phyloP scores from a whole-genome alignment of 2,113 vertebrate species.

The Micromys minutus region DNA sequence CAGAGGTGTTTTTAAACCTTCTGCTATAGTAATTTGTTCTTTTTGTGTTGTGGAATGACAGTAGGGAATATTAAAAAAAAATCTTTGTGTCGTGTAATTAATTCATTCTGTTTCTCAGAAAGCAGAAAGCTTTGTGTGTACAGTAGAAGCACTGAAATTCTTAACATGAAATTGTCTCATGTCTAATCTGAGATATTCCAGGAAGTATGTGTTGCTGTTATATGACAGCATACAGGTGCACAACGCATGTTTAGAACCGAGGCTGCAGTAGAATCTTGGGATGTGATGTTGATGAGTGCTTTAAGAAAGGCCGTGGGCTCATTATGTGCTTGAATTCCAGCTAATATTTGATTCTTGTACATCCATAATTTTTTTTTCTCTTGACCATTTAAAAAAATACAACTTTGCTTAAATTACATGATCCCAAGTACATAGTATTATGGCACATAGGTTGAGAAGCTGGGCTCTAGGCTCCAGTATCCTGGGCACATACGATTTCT shows the following conservation, averaged over 20 bases:
- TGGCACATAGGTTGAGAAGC: not conserved
- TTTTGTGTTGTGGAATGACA: not conserved
- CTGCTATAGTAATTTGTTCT: not conserved
- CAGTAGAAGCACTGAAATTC: too few species aligned
- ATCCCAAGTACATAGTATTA: not conserved
- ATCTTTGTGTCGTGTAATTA: not conserved
- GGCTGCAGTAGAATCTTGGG: not conserved
- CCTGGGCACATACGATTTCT: not conserved
- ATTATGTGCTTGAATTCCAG: not conserved
- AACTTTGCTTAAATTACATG: not conserved
- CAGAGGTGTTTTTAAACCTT: not conserved
- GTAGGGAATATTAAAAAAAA: not conserved
- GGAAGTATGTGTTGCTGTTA: not conserved
- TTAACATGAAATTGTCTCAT: not conserved
- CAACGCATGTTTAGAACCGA: not conserved
- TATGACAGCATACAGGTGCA: accelerated
- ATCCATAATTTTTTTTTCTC: too few species aligned
- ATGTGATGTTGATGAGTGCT: not conserved
- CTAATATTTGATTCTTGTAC: not conserved
- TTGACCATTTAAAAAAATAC: not conserved
- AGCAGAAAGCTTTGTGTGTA: not conserved
- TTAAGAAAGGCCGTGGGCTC: not conserved
- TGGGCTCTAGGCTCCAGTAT: too few species aligned
- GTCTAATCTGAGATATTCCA: not conserved
- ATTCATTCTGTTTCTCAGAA: not conserved